Evolutionary conservation across 2,113 vertebrate genomes (phyloP).

Genomic region (Neoarius graeffei): DNA sequence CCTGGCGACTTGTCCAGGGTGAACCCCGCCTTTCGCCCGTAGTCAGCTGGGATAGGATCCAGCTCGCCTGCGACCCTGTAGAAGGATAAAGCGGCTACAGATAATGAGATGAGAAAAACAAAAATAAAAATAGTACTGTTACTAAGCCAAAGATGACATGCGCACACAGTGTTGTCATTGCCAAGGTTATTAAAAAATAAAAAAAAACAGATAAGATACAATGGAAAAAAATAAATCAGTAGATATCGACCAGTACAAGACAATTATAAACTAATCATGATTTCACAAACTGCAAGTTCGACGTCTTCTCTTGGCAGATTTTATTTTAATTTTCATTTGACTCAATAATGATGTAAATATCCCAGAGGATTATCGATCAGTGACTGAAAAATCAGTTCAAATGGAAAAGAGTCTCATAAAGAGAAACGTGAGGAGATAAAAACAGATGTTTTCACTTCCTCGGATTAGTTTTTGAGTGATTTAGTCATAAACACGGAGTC

Average conservation of each 20-base stretch:
- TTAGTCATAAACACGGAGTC: no score
- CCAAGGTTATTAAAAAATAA: neutral
- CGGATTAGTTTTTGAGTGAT: neutral
- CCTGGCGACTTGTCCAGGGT: no score
- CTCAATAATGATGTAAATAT: neutral
- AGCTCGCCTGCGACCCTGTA: no score
- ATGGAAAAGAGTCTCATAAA: neutral
- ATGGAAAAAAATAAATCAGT: neutral
- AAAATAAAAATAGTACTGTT: neutral
- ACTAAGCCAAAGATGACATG: neutral
- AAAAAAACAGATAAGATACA: no score
- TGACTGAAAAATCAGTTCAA: neutral
- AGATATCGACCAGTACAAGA: neutral
- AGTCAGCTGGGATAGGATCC: no score
- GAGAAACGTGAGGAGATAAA: neutral
- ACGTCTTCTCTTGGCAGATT: neutral
- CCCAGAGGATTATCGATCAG: neutral
- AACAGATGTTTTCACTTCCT: neutral
- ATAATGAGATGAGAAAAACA: no score
- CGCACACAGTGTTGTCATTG: neutral
- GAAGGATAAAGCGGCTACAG: no score
- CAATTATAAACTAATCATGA: neutral
- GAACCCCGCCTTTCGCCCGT: no score
- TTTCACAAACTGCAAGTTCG: neutral
- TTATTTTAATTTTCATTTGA: neutral